Base-by-base conservation (phyloP, 2,113 vertebrate species). In the Nyctereutes procyonoides region DNA sequence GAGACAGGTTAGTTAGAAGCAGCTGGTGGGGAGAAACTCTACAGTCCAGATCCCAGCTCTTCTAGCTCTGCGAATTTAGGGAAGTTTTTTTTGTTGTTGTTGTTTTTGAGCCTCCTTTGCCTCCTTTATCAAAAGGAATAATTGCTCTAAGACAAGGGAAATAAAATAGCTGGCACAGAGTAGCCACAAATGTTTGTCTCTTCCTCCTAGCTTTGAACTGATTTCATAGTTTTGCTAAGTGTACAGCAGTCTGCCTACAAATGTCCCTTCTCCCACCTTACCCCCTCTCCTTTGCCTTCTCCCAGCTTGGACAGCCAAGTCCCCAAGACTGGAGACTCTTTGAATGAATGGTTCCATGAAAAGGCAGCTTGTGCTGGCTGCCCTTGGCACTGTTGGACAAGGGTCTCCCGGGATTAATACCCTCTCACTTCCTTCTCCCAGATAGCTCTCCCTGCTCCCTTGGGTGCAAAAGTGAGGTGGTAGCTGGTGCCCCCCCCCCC, bases 311-410 rank as follows among this genome's bases (percentile, higher is more conserved):
- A 71, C 38, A 73, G 81, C 76, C 79, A 30, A 38, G 56, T 58
- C 24, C 79, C 73, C 93, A 30, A 92, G 82, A 97, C 96, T 93
- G 73, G 65, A 84, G n/a, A 79, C 67, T 88, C 95, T 96, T 96
- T 96, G 79, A 98, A 53, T 96, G 79, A 98, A 53, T 71, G 51
- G 43, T 55, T 71, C 92, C 73, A 48, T 96, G 97, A 97, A 96
- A 95, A 89, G 76, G 65, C 74, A 71, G 77, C 93, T 81, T 93
- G 85, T 98, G 76, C 77, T n/a, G 30, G 43, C 79, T 43, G 20
- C 82, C 35, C 26, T 76, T 81, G 63, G 65, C 81, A 19, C n/a
- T n/a, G 35, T 71, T 73, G 74, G 90, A 77, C 48, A 58, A 77
- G 71, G 83, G 35, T 43, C 83, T 73, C 88, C 79, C 67, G 48